Evolutionary conservation across 2,888 invertebrate species (phyloP), one percentile per base, ranked within the genome.

Genomic region (Drosophila histrio): DNA sequence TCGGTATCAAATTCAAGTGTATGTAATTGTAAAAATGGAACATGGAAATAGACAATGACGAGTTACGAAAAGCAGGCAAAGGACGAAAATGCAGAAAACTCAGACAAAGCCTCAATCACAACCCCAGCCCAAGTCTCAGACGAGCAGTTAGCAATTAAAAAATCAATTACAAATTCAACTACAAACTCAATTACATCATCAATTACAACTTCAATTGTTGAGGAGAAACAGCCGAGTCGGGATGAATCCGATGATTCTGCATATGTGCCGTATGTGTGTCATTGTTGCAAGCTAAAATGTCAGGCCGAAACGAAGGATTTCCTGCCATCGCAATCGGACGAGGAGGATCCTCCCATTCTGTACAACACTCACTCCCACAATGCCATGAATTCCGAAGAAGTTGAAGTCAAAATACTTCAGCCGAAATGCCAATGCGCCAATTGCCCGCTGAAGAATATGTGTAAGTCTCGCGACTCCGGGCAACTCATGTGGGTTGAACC

Each of bases 381-480:
- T n/a, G 28, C 43, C 0, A n/a, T n/a, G n/a, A 32, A 57, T 5
- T 70, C 85, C 4, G 15, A 54, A 2, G 82, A 76, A 4, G 43
- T 71, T 5, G 80, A 66, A 2, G 72, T 82, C 11, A 61, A 61
- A 61, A 75, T 89, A 32, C 43, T 28, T 3, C 50, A 50, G 5
- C 82, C 90, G 3, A 77, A 74, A 39, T 91, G 91, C 57, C 63
- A 73, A 24, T 91, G 91, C 38, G 54, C 79, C 34, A 91, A 91
- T 74, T 91, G 91, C 54, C 91, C 91, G 7, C 46, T 90, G 36
- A 86, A 70, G 60, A 89, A 90, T 79, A 46, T 84, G 52, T 91
- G 91, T 91, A 88, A 91, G 91, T 91, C 58, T 91, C 58, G 49
- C 11, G 6, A 17, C 8, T n/a, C 38, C 17, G 34, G 11, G n/a